These are phyloP conservation scores for Synanthedon vespiformis DNA, from an alignment of 2,888 invertebrate species.

Conservation along the genomic window DNA sequence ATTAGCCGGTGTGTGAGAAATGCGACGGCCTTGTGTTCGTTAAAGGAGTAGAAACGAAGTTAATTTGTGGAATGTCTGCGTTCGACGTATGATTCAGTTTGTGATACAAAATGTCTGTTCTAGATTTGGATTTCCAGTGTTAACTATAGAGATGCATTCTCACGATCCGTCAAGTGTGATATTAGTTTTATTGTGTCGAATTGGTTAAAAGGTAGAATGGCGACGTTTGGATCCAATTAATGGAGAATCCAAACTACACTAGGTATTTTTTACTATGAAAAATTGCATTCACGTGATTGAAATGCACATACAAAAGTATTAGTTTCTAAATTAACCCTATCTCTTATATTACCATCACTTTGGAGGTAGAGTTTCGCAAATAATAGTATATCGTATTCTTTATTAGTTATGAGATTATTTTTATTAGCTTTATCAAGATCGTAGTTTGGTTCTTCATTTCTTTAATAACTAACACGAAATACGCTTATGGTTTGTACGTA, in stretches of 20 bases:
- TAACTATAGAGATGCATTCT: background rate
- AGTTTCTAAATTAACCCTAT: background rate
- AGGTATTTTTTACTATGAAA: no score
- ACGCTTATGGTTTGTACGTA: conserved; percentile 32
- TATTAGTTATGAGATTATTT: no score
- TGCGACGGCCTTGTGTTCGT: conserved; percentile 29
- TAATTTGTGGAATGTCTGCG: conserved; percentile 16
- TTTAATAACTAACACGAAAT: conserved; percentile 26
- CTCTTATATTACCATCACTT: no score
- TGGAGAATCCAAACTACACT: no score
- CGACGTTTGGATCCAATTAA: no score
- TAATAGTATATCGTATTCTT: no score
- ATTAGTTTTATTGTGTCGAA: conserved; percentile 27
- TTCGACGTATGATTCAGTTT: conserved; percentile 24
- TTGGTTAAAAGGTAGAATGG: conserved; percentile 2
- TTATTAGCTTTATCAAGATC: no score
- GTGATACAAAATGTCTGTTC: conserved; percentile 11
- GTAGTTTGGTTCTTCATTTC: background rate
- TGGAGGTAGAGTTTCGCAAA: no score
- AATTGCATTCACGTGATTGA: no score
- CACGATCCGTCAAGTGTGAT: conserved; percentile 38
- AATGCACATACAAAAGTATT: background rate
- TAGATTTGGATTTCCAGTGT: background rate
- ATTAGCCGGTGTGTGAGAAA: conserved; percentile 28
- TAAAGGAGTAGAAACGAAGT: conserved; percentile 14